phyloP scores from a whole-genome alignment of 2,888 invertebrate species.

The Elegia similella region DNA sequence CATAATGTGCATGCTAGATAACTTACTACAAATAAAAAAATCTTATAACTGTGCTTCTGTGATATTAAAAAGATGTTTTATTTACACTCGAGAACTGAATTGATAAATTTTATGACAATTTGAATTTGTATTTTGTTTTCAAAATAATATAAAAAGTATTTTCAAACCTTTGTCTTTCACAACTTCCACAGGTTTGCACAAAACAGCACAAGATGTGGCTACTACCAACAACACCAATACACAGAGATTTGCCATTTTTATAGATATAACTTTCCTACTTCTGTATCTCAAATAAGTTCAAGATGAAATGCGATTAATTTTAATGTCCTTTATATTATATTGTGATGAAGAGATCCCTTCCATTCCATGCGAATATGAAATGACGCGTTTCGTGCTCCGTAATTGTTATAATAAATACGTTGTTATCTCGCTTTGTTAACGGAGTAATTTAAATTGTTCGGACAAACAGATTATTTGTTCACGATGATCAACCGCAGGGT shows the following conservation, averaged over 20 bases:
- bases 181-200: constrained; percentile 42
- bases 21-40: too few relatives aligned
- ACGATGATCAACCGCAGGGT: constrained; percentile 1
- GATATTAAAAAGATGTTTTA: too few relatives aligned
- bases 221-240: constrained; percentile 35
- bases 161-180: constrained; percentile 34
- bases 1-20: too few relatives aligned
- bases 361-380: neutral
- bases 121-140: neutral
- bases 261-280: neutral
- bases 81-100: too few relatives aligned
- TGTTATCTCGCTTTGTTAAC: constrained; percentile 33
- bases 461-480: constrained; percentile 25
- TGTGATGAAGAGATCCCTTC: neutral
- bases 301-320: neutral
- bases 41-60: too few relatives aligned
- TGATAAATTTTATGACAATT: neutral
- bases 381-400: constrained; percentile 40
- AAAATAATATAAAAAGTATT: neutral
- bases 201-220: constrained; percentile 33
- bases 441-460: constrained; percentile 28
- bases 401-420: constrained; percentile 42
- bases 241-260: constrained; percentile 4
- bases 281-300: neutral
- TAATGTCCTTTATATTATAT: constrained; percentile 2